These are phyloP conservation scores for Alaudala cheleensis DNA, from an alignment of 2,113 vertebrate species.

Conservation along the genomic window DNA sequence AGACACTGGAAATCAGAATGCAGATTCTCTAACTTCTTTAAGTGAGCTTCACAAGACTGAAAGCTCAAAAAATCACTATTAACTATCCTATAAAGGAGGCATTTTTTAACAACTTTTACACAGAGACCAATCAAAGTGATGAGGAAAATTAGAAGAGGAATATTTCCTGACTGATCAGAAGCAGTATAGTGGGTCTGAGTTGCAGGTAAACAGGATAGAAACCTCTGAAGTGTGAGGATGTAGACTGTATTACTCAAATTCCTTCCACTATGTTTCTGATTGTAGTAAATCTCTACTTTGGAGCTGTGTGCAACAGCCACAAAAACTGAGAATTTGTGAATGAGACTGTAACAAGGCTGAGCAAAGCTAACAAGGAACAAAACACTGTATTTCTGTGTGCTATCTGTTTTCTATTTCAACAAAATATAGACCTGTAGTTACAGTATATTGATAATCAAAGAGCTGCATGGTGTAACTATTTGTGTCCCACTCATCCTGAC, in stretches of 20 bases:
- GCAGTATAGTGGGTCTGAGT: background rate
- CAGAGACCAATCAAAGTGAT: background rate
- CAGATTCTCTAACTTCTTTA: background rate
- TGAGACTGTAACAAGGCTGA: background rate
- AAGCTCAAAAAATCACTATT: background rate
- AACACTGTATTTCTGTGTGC: background rate
- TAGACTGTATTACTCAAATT: background rate
- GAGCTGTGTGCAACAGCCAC: background rate
- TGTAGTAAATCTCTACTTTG: background rate
- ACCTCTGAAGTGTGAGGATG: background rate
- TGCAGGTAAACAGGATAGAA: background rate
- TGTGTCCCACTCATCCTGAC: background rate
- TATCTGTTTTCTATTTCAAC: background rate
- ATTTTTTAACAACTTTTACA: background rate
- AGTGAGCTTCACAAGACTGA: background rate
- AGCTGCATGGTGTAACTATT: background rate
- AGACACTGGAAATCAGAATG: background rate
- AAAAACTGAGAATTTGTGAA: background rate
- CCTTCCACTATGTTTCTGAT: background rate
- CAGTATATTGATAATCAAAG: background rate
- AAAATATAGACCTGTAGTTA: background rate
- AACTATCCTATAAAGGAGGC: background rate
- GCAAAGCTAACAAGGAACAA: background rate
- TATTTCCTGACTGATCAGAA: background rate
- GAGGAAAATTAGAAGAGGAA: background rate